Conservation (phyloP, 2,113 vertebrate species). For the Shinisaurus crocodilurus region DNA sequence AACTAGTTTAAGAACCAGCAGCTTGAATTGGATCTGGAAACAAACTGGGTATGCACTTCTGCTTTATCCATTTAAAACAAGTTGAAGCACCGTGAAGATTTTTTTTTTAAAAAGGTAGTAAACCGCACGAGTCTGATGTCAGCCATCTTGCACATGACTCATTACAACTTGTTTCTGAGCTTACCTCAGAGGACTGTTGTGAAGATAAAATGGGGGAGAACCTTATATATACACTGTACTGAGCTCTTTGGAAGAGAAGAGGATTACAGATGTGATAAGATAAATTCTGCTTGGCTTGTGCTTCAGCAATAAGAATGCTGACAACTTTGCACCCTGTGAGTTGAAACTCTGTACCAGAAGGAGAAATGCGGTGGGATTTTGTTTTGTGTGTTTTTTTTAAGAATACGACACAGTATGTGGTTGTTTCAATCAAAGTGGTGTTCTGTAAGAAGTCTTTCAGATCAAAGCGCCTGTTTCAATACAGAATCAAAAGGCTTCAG, state of each 20-base stretch:
- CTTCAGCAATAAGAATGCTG: conserved; percentile 5
- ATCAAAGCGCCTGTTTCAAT: conserved; percentile 22
- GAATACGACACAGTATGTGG: neutral
- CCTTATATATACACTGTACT: neutral
- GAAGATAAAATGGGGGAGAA: neutral
- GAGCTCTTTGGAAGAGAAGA: neutral
- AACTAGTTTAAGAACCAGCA: neutral
- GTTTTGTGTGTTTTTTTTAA: conserved; percentile 9
- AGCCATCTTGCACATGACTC: neutral
- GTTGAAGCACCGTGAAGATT: neutral
- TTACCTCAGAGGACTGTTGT: neutral
- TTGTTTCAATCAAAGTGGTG: conserved; percentile 20
- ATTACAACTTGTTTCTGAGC: neutral
- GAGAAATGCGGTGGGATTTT: neutral
- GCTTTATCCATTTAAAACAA: neutral
- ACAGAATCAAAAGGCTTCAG: conserved; percentile 17
- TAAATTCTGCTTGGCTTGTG: neutral
- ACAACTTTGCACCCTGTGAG: neutral
- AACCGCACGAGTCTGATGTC: neutral
- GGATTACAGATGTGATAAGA: neutral
- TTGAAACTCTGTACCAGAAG: conserved; percentile 5
- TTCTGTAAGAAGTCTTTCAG: conserved; percentile 24
- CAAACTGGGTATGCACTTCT: neutral
- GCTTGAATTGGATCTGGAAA: neutral
- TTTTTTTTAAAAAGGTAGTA: neutral